phyloP scores from a whole-genome alignment of 2,888 invertebrate genomes.

The Melieria picta region DNA sequence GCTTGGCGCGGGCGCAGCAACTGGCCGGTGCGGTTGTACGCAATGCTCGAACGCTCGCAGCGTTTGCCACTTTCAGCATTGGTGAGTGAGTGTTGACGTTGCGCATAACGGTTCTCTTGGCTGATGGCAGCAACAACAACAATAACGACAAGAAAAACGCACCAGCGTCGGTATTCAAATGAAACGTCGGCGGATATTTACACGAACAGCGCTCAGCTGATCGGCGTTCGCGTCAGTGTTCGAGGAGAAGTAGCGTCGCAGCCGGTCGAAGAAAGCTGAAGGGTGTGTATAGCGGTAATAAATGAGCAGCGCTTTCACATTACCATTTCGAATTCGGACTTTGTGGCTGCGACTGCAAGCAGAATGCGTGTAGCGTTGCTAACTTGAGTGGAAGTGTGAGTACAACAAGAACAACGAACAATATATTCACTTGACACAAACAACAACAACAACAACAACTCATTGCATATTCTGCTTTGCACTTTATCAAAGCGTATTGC shows the following conservation, averaged over 20 bases:
- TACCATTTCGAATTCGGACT: slow-evolving; percentile 39
- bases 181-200: slow-evolving; percentile 43
- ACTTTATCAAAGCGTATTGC: too few species aligned
- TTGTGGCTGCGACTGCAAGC: too few species aligned
- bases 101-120: slow-evolving; percentile 19
- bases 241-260: neutral
- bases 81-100: neutral
- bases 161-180: slow-evolving; percentile 55
- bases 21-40: neutral
- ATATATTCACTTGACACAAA: too few species aligned
- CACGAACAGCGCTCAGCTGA: slow-evolving; percentile 30
- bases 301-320: slow-evolving; percentile 55
- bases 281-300: neutral
- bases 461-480: too few species aligned
- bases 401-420: too few species aligned
- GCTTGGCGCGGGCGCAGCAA: neutral
- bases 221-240: neutral
- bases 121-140: neutral
- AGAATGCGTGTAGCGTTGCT: too few species aligned
- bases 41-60: neutral
- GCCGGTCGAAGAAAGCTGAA: neutral
- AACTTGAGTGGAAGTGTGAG: too few species aligned
- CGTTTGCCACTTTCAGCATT: too few species aligned
- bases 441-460: too few species aligned
- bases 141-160: neutral